Conservation (phyloP, 2,888 invertebrate genomes). For the Lycocerus yunnanus region DNA sequence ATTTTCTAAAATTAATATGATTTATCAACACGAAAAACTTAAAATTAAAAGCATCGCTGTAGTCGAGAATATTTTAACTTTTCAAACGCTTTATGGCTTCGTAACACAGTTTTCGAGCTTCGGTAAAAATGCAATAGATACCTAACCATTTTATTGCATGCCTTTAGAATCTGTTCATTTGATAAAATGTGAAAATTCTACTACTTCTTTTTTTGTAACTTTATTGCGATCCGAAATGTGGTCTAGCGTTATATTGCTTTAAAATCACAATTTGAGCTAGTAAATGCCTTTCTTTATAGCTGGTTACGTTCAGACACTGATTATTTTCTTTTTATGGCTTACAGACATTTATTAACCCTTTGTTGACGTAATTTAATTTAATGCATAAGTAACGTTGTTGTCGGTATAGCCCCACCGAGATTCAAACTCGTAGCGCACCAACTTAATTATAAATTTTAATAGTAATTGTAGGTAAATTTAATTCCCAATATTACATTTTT, state of each 20-base stretch:
- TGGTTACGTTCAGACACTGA: background rate
- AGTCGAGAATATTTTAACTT: background rate
- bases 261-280: background rate
- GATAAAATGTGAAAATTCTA: background rate
- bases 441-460: background rate
- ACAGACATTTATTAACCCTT: background rate
- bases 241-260: background rate
- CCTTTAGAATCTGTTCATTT: background rate
- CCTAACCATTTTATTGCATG: background rate
- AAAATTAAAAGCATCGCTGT: background rate
- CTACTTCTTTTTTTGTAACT: background rate
- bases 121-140: background rate
- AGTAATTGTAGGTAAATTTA: background rate
- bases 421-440: background rate
- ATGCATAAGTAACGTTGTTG: background rate
- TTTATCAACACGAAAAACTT: background rate
- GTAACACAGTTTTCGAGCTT: background rate
- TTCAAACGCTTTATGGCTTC: background rate
- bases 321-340: background rate
- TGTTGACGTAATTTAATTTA: background rate
- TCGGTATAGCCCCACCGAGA: background rate
- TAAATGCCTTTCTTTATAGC: background rate
- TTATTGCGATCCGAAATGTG: background rate
- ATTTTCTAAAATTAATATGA: background rate
- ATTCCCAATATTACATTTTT: background rate